Percentiles rank a stretch among this genome's conserved stretches.
Conservation (phyloP, 2,888 invertebrate genomes). For the Biston betularia region DNA sequence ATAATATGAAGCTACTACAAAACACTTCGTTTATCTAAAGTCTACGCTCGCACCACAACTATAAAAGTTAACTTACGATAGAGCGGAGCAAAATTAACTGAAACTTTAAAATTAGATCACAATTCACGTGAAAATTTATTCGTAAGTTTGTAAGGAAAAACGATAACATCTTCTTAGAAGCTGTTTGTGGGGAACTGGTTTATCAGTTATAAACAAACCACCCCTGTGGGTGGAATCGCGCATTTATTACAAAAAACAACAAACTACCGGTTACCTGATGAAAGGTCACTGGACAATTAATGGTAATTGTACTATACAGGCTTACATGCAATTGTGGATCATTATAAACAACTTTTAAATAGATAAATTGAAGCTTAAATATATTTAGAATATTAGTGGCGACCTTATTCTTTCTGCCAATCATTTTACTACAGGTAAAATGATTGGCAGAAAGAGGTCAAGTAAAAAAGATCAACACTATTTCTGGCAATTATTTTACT, state of each 20-base stretch:
- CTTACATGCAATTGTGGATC: neutral
- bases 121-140: slow-evolving; percentile 29
- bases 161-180: slow-evolving; percentile 27
- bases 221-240: slow-evolving; percentile 6
- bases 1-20: neutral
- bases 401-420: no score
- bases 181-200: slow-evolving; percentile 16
- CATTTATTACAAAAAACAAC: slow-evolving; percentile 15
- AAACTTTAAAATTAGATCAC: slow-evolving; percentile 30
- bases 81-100: slow-evolving; percentile 23
- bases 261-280: slow-evolving; percentile 6
- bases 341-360: no score
- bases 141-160: slow-evolving; percentile 21
- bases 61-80: slow-evolving; percentile 14
- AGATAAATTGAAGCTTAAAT: no score
- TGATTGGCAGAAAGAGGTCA: no score
- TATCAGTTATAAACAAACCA: slow-evolving; percentile 24
- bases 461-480: no score
- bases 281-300: slow-evolving; percentile 12
- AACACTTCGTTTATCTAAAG: neutral
- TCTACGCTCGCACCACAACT: neutral
- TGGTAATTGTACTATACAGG: neutral
- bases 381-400: no score
- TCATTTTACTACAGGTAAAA: no score
- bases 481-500: no score